Evolutionary conservation across 2,113 vertebrate genomes (phyloP).

Genomic region (Strix aluco): DNA sequence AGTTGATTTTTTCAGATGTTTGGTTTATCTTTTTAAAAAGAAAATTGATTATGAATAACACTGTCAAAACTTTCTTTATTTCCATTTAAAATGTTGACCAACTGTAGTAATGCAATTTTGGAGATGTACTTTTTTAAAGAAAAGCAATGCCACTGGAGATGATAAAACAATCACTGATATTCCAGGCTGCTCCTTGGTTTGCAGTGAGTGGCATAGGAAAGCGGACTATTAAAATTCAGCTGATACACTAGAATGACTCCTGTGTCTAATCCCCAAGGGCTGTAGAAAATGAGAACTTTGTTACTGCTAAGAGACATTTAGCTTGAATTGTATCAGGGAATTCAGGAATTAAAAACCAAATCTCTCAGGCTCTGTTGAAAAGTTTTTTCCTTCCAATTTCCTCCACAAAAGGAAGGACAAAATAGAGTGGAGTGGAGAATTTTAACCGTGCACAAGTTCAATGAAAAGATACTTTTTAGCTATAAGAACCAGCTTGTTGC

Average conservation of each 20-base stretch:
- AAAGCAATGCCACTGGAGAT: not conserved
- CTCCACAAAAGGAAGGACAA: not conserved
- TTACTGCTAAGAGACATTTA: not conserved
- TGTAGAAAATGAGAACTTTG: not conserved
- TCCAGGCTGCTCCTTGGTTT: not conserved
- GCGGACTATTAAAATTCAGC: not conserved
- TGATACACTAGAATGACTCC: not conserved
- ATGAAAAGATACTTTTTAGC: slow-evolving; percentile 30
- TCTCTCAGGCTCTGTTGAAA: not conserved
- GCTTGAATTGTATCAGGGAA: not conserved
- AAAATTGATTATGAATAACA: not conserved
- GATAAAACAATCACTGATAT: not conserved
- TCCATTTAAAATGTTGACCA: not conserved
- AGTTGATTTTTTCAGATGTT: not conserved
- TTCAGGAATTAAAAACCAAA: slow-evolving; percentile 18
- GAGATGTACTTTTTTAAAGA: not conserved
- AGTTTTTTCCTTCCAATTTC: not conserved
- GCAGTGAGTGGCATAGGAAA: not conserved
- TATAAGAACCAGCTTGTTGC: slow-evolving; percentile 56
- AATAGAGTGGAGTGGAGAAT: not conserved
- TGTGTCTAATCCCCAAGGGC: not conserved
- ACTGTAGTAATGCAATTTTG: not conserved
- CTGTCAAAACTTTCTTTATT: not conserved
- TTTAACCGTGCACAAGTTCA: not conserved
- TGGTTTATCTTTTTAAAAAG: not conserved